Base-by-base conservation (phyloP, 1,140 invertebrate species). In the Tetramorium alpestre region DNA sequence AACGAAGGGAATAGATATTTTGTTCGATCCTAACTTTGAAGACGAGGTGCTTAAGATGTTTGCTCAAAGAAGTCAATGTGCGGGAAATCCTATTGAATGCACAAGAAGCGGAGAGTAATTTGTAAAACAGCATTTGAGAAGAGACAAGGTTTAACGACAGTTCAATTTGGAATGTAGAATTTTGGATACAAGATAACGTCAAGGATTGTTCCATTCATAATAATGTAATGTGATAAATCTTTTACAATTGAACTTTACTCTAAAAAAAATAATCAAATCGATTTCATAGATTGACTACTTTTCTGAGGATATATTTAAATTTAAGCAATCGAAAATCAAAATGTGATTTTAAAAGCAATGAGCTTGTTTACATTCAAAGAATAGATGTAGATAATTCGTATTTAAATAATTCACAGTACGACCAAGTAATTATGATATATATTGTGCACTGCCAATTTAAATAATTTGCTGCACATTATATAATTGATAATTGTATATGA, bases 1-100 rank as follows among this genome's bases (percentile, higher is more conserved):
- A 84, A 90, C 91, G 38, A 92, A 92, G 75, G 89, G 90, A 54
- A 92, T 93, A 88, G 91, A 92, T 44, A 91, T 94, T 65, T 86
- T 94, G 38, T 38, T 93, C 18, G 89, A 93, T 85, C 85, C 89
- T 11, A 87, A 80, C 47, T 88, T 94, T n/a, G 93, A 94, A 84
- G 84, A 91, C 7, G 92, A 94, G 82, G 91, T 93, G 64, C 67
- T 93, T 73, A 38, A 87, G 80, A 18, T 84, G 16, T 87, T 82
- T 86, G 18, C 33, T 47, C 44, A 75, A 69, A 18, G 11, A 47
- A 11, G 44, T 58, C 41, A 62, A 11, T 11, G 33, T 8, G 16
- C 25, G 4, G 11, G 11, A 47, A 65, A 47, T 49, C n/a, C 28
- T 60, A 22, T 10, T 38, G 16, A 60, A 8, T 38, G 28, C 49